phyloP scores from a whole-genome alignment of 2,797 vertebrate genomes.

The Etheostoma perlongum region DNA sequence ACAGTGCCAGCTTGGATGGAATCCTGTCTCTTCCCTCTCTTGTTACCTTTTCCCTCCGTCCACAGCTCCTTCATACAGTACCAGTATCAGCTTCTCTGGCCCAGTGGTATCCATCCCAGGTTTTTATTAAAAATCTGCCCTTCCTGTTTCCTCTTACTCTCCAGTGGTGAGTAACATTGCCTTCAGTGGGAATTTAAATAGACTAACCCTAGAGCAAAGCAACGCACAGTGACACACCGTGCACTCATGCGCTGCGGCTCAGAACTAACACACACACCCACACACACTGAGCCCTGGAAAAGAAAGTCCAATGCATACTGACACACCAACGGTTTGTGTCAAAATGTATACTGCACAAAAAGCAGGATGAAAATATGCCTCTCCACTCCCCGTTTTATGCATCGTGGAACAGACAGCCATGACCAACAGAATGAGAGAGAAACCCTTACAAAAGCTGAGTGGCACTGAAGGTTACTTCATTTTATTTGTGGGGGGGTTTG shows the following conservation, averaged over 20 bases:
- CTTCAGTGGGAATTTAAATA: conserved; percentile 81
- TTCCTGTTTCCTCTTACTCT: conserved; percentile 43
- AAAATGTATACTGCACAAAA: conserved; percentile 42
- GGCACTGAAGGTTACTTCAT: background rate
- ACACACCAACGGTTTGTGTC: conserved; percentile 70
- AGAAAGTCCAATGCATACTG: conserved; percentile 57
- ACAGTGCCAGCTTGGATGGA: background rate
- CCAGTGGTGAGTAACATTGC: conserved; percentile 75
- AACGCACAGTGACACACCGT: conserved; percentile 65
- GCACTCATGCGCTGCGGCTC: conserved; percentile 42
- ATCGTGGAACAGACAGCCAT: conserved; percentile 24
- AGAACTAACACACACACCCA: conserved; percentile 22
- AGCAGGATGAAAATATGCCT: conserved; percentile 33
- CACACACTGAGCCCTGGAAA: conserved; percentile 22
- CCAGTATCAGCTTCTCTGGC: conserved; percentile 6
- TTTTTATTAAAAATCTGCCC: conserved; percentile 37
- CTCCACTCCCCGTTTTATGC: conserved; percentile 5
- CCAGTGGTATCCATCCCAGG: conserved; percentile 8
- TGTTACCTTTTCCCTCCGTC: background rate
- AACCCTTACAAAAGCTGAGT: conserved; percentile 7
- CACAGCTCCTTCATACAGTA: conserved; percentile 1
- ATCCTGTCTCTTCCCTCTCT: background rate
- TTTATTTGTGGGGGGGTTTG: background rate
- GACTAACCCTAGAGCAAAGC: conserved; percentile 71
- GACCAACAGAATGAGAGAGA: conserved; percentile 36